These are phyloP conservation scores for Grus americana DNA, from an alignment of 2,113 vertebrate species.

Conservation along the genomic window DNA sequence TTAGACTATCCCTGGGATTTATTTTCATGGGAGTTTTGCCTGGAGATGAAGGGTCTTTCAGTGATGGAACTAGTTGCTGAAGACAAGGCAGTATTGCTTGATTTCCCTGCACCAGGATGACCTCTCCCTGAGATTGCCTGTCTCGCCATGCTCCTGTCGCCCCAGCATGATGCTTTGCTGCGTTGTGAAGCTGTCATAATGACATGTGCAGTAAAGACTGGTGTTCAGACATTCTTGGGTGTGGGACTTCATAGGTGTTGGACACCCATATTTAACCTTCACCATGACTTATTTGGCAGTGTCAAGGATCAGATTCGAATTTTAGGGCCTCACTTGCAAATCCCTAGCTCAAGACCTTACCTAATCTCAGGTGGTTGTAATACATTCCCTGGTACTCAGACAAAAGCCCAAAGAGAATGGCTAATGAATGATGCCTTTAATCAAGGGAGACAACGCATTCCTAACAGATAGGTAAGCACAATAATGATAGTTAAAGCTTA, in stretches of 20 bases:
- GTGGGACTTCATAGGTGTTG: background rate
- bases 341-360: background rate
- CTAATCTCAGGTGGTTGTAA: background rate
- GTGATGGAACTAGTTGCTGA: background rate
- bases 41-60: background rate
- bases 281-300: background rate
- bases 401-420: background rate
- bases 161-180: background rate
- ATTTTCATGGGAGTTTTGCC: background rate
- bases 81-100: background rate
- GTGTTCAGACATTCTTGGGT: accelerated
- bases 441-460: background rate
- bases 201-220: background rate
- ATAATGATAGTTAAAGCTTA: background rate
- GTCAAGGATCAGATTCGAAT: background rate
- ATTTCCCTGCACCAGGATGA: background rate
- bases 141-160: background rate
- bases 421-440: background rate
- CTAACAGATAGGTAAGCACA: background rate
- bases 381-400: background rate
- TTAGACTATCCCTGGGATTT: background rate
- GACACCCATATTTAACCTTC: background rate
- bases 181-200: background rate
- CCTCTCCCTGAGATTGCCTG: background rate
- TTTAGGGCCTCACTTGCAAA: background rate